Conservation (phyloP, 2,113 vertebrate species). For the Prunella fulvescens region DNA sequence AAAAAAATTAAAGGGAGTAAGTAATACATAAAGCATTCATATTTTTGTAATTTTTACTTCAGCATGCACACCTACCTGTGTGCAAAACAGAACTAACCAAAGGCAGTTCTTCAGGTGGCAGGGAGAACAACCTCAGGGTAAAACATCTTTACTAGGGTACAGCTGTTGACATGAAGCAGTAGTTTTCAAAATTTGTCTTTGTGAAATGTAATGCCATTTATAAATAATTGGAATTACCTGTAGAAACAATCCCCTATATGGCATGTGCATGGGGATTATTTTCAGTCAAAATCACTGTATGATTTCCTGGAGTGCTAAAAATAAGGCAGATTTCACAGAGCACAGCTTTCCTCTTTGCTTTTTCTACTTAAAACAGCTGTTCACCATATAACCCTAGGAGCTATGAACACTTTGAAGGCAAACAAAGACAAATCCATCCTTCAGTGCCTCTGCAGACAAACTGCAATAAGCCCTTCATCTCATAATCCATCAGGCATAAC, state of each 20-base stretch:
- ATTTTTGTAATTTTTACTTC: not conserved
- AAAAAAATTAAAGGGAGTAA: not conserved
- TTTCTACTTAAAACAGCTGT: not conserved
- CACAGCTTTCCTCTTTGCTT: not conserved
- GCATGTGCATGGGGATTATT: not conserved
- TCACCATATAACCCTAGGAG: not conserved
- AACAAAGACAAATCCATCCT: not conserved
- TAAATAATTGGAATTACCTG: not conserved
- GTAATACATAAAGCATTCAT: not conserved
- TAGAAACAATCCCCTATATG: not conserved
- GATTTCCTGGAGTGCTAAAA: constrained; percentile 12
- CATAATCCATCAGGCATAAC: not conserved
- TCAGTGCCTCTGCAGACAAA: not conserved
- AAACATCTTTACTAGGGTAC: not conserved
- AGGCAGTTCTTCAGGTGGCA: not conserved
- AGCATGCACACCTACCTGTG: too few relatives aligned
- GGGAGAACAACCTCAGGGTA: not conserved
- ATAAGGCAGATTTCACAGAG: not conserved
- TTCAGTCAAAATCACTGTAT: not conserved
- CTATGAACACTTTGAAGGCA: not conserved
- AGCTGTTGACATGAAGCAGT: not conserved
- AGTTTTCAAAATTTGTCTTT: not conserved
- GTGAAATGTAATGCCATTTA: not conserved
- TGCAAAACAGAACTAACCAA: not conserved
- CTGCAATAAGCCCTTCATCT: not conserved